phyloP scores from a whole-genome alignment of 2,797 vertebrate species.

The Neosilurus hyrtlii region DNA sequence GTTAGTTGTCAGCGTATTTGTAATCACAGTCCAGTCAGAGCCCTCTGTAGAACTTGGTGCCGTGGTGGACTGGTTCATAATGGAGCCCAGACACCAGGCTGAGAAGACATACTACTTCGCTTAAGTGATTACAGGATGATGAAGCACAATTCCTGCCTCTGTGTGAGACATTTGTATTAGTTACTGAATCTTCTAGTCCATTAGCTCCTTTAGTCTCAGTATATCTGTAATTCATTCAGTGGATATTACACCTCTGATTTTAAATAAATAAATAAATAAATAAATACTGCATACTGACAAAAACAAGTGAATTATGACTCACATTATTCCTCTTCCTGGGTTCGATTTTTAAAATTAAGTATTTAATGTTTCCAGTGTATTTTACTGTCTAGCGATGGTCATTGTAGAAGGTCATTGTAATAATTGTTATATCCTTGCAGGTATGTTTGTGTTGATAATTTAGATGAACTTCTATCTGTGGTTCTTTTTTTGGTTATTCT shows the following conservation, averaged over 20 bases:
- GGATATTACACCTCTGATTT: neutral
- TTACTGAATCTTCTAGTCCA: neutral
- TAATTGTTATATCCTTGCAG: neutral
- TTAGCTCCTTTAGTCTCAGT: neutral
- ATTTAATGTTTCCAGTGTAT: neutral
- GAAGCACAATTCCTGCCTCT: neutral
- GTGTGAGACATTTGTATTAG: neutral
- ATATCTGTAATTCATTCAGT: neutral
- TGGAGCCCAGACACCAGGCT: neutral
- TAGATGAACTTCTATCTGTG: neutral
- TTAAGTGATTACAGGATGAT: neutral
- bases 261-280: neutral
- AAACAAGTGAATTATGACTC: neutral
- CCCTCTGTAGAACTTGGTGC: conserved; percentile 3
- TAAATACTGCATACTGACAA: neutral
- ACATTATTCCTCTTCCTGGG: neutral
- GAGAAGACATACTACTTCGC: neutral
- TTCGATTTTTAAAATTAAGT: neutral
- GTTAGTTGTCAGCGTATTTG: neutral
- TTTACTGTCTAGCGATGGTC: neutral
- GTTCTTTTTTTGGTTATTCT: neutral
- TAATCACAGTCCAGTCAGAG: neutral
- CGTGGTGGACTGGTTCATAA: neutral
- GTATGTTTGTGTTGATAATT: neutral
- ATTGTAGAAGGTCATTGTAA: neutral